phyloP scores from a whole-genome alignment of 1,140 invertebrate species.

The Coptotermes formosanus region DNA sequence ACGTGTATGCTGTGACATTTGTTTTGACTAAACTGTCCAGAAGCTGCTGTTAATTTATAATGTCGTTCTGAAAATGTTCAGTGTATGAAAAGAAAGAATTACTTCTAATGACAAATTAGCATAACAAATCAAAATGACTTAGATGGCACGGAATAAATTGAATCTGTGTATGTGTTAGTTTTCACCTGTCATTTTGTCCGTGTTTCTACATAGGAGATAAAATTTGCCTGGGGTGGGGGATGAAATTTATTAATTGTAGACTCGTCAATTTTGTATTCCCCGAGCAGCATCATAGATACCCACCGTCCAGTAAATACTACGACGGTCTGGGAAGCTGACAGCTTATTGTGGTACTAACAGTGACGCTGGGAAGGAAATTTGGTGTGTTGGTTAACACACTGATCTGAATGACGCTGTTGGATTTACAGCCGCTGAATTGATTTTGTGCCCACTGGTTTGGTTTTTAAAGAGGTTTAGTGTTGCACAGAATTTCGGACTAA shows the following conservation, averaged over 20 bases:
- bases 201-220: neutral
- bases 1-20: too few species aligned
- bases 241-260: neutral
- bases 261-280: neutral
- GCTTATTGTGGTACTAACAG: neutral
- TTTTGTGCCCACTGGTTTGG: too few species aligned
- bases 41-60: neutral
- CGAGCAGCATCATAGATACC: neutral
- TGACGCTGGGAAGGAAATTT: neutral
- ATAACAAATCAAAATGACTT: neutral
- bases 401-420: neutral
- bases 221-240: neutral
- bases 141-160: neutral
- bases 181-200: neutral
- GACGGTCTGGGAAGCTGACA: neutral
- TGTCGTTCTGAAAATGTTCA: neutral
- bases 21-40: too few species aligned
- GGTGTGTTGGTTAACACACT: neutral
- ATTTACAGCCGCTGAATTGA: too few species aligned
- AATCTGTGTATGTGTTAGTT: neutral
- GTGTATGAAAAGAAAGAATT: neutral
- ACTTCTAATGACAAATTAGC: neutral
- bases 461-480: too few species aligned
- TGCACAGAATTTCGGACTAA: too few species aligned
- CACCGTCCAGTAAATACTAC: neutral